These are phyloP conservation scores for Serranus cabrilla DNA, from an alignment of 2,797 vertebrate genomes.

Conservation along the genomic window DNA sequence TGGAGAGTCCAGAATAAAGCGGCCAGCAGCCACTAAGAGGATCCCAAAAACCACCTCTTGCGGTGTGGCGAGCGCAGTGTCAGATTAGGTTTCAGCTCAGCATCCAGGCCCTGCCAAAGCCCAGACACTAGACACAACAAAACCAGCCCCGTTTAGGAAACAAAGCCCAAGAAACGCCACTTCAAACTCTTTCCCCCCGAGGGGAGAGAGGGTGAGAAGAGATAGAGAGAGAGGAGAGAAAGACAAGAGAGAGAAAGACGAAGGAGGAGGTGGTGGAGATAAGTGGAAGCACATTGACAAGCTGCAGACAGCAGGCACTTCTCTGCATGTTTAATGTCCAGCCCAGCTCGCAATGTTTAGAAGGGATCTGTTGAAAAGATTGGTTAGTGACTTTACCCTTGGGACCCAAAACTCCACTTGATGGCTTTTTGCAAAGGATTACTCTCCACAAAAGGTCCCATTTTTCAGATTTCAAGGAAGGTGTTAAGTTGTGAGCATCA, in stretches of 20 bases:
- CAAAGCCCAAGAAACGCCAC: slow-evolving; percentile 71
- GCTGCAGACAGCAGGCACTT: slow-evolving; percentile 68
- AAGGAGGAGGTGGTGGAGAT: slow-evolving; percentile 44
- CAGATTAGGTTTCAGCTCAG: slow-evolving; percentile 72
- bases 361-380: slow-evolving; percentile 59
- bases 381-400: slow-evolving; percentile 30
- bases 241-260: slow-evolving; percentile 41
- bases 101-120: slow-evolving; percentile 65
- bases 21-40: slow-evolving; percentile 68
- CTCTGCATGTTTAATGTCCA: slow-evolving; percentile 51
- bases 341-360: slow-evolving; percentile 33
- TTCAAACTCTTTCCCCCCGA: slow-evolving; percentile 70
- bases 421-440: slow-evolving; percentile 32
- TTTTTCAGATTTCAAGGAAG: slow-evolving; percentile 41
- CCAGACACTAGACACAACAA: slow-evolving; percentile 80
- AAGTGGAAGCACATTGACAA: slow-evolving; percentile 80
- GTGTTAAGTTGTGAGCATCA: slow-evolving; percentile 51
- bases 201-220: slow-evolving; percentile 49
- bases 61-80: slow-evolving; percentile 54
- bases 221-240: slow-evolving; percentile 44
- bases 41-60: slow-evolving; percentile 69
- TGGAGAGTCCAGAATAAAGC: slow-evolving; percentile 60
- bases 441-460: slow-evolving; percentile 17
- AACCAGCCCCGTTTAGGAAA: slow-evolving; percentile 69
- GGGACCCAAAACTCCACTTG: slow-evolving; percentile 29